A percentile compares a stretch with the other conserved stretches of the same genome.
Conservation (phyloP, 2,797 vertebrate species). For the Neopelma chrysocephalum region DNA sequence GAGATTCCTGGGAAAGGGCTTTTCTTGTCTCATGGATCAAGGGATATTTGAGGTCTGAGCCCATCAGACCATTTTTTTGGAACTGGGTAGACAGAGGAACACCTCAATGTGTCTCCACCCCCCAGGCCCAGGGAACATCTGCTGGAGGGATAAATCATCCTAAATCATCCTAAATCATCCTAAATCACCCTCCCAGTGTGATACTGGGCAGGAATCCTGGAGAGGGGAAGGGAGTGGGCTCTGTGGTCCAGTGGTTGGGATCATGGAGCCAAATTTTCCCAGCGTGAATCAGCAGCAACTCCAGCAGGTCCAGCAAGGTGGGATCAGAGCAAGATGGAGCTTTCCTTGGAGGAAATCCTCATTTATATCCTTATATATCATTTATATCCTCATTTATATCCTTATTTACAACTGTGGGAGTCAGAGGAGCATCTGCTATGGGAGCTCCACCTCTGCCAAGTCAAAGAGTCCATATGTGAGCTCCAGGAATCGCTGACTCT, state of each 20-base stretch:
- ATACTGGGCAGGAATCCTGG: neutral
- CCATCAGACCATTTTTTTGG: neutral
- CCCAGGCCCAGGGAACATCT: neutral
- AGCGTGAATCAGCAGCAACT: neutral
- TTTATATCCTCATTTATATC: neutral
- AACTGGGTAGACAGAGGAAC: fast-evolving
- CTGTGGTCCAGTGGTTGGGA: neutral
- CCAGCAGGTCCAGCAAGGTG: neutral
- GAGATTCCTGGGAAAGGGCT: neutral
- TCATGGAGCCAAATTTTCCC: neutral
- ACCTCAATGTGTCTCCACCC: neutral
- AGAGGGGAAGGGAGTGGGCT: neutral
- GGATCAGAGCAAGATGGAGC: neutral
- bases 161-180: no score
- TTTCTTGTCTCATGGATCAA: neutral
- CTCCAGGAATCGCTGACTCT: fast-evolving
- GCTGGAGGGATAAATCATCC: neutral
- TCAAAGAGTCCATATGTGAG: neutral
- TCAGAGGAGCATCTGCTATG: neutral
- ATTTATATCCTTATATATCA: no score
- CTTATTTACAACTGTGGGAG: neutral
- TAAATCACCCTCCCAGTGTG: neutral
- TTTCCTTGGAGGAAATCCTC: neutral
- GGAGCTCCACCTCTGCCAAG: neutral
- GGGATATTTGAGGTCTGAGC: neutral